Base-by-base conservation (phyloP, 1,140 invertebrate genomes). In the Callitettix versicolor region DNA sequence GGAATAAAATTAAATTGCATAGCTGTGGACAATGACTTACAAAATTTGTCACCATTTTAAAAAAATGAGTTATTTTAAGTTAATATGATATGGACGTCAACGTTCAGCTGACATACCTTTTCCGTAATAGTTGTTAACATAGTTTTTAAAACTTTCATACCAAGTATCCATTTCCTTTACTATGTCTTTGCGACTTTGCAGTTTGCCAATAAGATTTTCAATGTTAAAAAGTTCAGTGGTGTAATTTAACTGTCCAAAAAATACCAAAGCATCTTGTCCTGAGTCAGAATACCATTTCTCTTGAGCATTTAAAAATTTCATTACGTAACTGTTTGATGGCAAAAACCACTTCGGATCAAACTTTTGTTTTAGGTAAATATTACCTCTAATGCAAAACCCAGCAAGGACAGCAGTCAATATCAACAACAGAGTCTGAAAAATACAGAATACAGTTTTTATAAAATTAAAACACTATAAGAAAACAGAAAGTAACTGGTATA, bases 311-410 rank as follows among this genome's bases (percentile, higher is more conserved):
- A 81, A 63, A 67, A 75, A 89, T 36, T 82, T 65, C 55, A 71
- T 77, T n/a, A 84, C 74, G 64, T 88, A 83, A 1, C 81, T 79
- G 43, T 76, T 75, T 58, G 79, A 73, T 1, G 85, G 84, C 51
- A 88, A 74, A 66, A 89, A 88, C 83, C 85, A 88, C 6, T 73
- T 73, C 0, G 83, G 80, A 70, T 89, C 82, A 69, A 89, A 90
- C 68, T 81, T 80, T 66, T 88, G 84, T 65, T 84, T 76, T 40
- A 90, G 67, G 46, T 73, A 66, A 22, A 79, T 67, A 38, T 77
- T 69, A 21, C 82, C 78, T 63, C 77, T 68, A 40, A 79, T 69
- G 63, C 80, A 81, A 56, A 81, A 73, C 22, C 74, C 73, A 14
- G 79, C 70, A 50, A 81, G 66, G 18, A 66, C 62, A 24, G 80